Percentiles rank a stretch among this genome's conserved stretches.
These are phyloP conservation scores for Squalus acanthias DNA, from an alignment of 2,797 vertebrate species.

Conservation along the genomic window DNA sequence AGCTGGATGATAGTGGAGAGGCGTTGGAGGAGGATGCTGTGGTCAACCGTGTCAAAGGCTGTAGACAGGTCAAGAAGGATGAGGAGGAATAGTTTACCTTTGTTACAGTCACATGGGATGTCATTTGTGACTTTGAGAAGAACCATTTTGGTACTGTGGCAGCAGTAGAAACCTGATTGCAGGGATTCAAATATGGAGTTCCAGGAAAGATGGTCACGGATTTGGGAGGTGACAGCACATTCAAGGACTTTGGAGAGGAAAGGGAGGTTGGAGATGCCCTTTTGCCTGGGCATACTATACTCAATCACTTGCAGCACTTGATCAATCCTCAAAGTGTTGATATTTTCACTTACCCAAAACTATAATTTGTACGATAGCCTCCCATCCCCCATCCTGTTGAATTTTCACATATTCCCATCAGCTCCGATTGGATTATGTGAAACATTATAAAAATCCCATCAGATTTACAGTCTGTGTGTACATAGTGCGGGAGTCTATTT, in stretches of 20 bases:
- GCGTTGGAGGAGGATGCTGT: background rate
- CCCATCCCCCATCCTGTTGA: background rate
- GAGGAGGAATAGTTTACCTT: background rate
- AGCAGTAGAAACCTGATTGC: background rate
- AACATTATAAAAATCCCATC: background rate
- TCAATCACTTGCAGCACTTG: background rate
- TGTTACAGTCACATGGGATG: background rate
- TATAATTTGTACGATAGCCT: background rate
- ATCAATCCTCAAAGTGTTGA: background rate
- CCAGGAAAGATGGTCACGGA: background rate
- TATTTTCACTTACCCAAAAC: background rate
- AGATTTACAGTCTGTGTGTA: background rate
- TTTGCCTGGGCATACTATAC: background rate
- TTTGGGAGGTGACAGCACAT: background rate
- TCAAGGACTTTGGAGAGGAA: background rate
- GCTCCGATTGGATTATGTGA: background rate
- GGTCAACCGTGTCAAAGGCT: background rate
- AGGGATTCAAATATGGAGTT: background rate
- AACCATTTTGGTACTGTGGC: background rate
- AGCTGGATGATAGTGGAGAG: background rate
- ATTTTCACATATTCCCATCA: constrained; percentile 1
- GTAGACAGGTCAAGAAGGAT: background rate
- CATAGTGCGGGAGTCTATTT: background rate
- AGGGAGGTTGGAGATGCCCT: background rate
- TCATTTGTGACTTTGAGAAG: background rate